Base-by-base conservation (phyloP, 2,888 invertebrate species). In the Polyploca ridens region DNA sequence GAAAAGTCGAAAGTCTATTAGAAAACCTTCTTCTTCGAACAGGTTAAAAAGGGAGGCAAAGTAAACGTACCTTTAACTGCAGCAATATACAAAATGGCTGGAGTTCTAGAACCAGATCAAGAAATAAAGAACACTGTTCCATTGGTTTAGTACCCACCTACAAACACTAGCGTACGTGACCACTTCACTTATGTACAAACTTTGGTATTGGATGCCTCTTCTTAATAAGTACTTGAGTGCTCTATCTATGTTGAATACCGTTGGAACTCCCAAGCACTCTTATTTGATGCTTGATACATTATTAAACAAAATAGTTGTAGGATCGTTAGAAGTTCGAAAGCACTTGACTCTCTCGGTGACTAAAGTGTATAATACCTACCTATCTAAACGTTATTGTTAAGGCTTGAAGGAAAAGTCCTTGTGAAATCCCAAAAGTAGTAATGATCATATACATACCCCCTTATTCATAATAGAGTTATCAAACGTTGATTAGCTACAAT, bases 151-250 rank as follows among this genome's bases (percentile, higher is more conserved):
- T 13, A 41, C 13, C 13, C 41, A 41, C 41, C 13, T 13, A 41
- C 19, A 19, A 16, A 54, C 54, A 54, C 46, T 46, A n/a, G n/a
- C 16, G 38, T 60, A 60, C 60, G 60, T 60, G 60, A 60, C 38
- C 41, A 38, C 35, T 60, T 35, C n/a, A 60, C 60, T 60, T 33
- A 60, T 19, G 13, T 13, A n/a, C 54, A 19, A 54, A 54, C 54
- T 54, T 54, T 54, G 54, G 8, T 54, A 54, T 54, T 54, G 54
- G n/a, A 54, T 19, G 54, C 10, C 54, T 54, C 54, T 16, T 16
- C 59, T 59, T 60, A 38, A 16, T 35, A 59, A 60, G 38, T 60
- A 60, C 38, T 60, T 59, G 59, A 63, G 63, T 57, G 63, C 38
- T 54, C 33, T n/a, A 59, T 59, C 38, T 60, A 11, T 38, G 19